Conservation (phyloP, 2,797 vertebrate species). For the Adrianichthys oophorus region DNA sequence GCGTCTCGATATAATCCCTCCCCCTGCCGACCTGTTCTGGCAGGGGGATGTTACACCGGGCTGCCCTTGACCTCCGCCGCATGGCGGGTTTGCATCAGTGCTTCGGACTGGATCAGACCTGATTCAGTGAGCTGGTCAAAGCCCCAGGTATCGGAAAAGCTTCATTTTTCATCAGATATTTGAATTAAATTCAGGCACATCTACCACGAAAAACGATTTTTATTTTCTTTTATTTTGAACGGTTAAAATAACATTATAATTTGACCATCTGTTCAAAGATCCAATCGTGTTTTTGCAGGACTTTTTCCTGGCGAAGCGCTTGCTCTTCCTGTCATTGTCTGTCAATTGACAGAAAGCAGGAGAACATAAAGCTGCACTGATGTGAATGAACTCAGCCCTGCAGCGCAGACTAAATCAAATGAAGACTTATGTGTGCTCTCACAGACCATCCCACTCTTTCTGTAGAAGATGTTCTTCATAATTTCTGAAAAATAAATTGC, state of each 20-base stretch:
- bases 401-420: constrained; percentile 21
- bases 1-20: constrained; percentile 54
- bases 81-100: constrained; percentile 21
- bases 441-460: constrained; percentile 4
- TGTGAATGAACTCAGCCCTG: constrained; percentile 21
- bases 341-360: constrained; percentile 44
- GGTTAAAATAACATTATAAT: too few species aligned
- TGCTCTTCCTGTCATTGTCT: constrained; percentile 35
- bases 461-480: constrained; percentile 29
- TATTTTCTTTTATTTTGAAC: constrained; percentile 1
- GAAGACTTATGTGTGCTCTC: constrained; percentile 34
- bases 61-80: constrained; percentile 62
- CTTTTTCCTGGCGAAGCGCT: constrained; percentile 35
- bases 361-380: constrained; percentile 27
- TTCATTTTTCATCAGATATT: constrained; percentile 13
- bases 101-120: constrained; percentile 58
- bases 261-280: not conserved
- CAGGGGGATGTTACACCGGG: constrained; percentile 59
- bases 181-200: too few species aligned
- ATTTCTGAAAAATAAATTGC: constrained; percentile 30
- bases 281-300: constrained; percentile 24
- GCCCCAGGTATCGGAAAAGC: constrained; percentile 35
- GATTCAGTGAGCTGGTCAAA: constrained; percentile 28
- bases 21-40: constrained; percentile 49
- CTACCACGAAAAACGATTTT: not conserved